Base-by-base conservation (phyloP, 2,888 invertebrate genomes). In the Calephelis perditalis region DNA sequence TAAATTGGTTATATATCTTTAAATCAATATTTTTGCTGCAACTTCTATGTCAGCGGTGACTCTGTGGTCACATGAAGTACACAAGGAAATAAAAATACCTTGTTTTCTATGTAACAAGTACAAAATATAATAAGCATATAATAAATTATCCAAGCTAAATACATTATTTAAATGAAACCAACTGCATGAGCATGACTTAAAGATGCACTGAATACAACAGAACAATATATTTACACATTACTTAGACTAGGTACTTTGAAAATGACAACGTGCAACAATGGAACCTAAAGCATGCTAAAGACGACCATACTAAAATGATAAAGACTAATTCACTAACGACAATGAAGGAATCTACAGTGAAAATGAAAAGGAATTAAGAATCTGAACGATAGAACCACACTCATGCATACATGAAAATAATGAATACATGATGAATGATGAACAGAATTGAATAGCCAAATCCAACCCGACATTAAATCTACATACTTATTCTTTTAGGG, bases 401-500 rank as follows among this genome's bases (percentile, higher is more conserved):
- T 89, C 89, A 88, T 89, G 89, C 89, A 89, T 79, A 79, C 78
- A 84, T 84, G 79, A 77, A 75, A 65, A 69, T 64, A 64, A 63
- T 59, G 57, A 26, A 67, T 66, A 75, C 71, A 74, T 72, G 67
- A 71, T 71, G 68, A 74, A 73, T 68, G 60, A 76, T 76, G 54
- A 54, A 78, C 71, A 78, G 75, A 71, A 75, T 69, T 70, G 68
- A 71, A 71, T 72, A 73, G 70, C 72, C 68, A 75, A 73, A 78
- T 78, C 78, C 82, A 85, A 87, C 85, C 87, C 88, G 87, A 88
- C 86, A 88, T 87, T 82, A 71, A 76, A 71, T 77, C 67, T 65
- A 76, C 71, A 76, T 68, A 73, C 66, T 71, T 65, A 67, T 65
- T 60, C 64, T 67, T 65, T 57, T 55, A 58, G 57, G 43, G 10